Conservation (phyloP, 2,113 vertebrate species). For the Peromyscus polionotus region DNA sequence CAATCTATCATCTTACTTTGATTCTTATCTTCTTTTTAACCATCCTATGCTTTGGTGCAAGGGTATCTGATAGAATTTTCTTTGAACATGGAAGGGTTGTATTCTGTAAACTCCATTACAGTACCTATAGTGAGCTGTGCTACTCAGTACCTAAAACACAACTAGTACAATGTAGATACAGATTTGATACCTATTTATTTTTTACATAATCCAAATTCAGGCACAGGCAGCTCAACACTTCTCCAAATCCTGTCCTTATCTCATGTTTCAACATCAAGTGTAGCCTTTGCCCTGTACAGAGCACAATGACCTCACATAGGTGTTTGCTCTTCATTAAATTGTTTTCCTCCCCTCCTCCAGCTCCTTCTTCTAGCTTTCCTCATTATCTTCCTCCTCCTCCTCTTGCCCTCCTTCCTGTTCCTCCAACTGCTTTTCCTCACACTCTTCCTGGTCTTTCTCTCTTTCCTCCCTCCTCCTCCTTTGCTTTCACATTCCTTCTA, state of each 20-base stretch:
- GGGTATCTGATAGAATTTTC: not conserved
- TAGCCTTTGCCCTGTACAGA: not conserved
- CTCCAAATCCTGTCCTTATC: not conserved
- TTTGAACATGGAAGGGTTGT: not conserved
- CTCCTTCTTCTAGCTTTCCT: not conserved
- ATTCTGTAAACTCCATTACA: not conserved
- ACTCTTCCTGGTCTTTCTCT: too few species aligned
- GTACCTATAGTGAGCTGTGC: too few species aligned
- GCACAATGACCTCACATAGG: too few species aligned
- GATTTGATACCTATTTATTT: not conserved
- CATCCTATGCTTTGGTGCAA: not conserved
- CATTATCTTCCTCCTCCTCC: not conserved
- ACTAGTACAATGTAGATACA: not conserved
- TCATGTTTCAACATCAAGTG: not conserved
- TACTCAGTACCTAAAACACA: not conserved
- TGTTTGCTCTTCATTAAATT: not conserved
- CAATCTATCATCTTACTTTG: not conserved
- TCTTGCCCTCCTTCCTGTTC: not conserved
- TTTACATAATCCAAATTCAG: not conserved
- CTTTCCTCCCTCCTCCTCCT: too few species aligned
- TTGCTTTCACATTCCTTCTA: rapidly evolving
- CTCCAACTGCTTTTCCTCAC: not conserved
- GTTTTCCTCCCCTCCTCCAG: not conserved
- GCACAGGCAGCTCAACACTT: not conserved
- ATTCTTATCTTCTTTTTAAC: not conserved